Evolutionary conservation across 2,113 vertebrate species (phyloP).

Genomic region (Pelusios castaneus): DNA sequence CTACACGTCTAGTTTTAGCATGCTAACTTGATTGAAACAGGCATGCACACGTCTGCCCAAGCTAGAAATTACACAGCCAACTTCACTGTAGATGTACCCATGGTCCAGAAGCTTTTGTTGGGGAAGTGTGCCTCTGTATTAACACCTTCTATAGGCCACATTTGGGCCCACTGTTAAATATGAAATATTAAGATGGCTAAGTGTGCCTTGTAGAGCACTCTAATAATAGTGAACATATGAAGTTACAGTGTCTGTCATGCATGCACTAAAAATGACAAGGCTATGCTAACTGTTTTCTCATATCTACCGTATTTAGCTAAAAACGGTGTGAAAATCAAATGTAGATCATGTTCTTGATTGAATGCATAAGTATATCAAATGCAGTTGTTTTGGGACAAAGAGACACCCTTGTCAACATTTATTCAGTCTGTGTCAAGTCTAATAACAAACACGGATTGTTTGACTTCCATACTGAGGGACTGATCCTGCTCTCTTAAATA

Average conservation of each 20-base stretch:
- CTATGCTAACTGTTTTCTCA: not conserved
- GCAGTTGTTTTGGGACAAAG: not conserved
- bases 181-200: not conserved
- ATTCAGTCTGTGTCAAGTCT: conserved; percentile 31
- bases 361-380: not conserved
- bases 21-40: not conserved
- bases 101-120: not conserved
- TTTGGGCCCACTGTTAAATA: not conserved
- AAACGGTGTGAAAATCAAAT: not conserved
- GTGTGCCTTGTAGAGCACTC: too few relatives aligned
- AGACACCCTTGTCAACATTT: not conserved
- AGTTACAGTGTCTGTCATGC: not conserved
- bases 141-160: not conserved
- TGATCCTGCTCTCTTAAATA: not conserved
- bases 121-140: not conserved
- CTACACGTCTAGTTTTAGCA: not conserved
- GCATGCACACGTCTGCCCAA: not conserved
- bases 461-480: conserved; percentile 6
- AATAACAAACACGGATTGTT: conserved; percentile 44
- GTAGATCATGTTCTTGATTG: conserved; percentile 1
- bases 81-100: not conserved
- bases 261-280: not conserved
- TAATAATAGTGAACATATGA: not conserved
- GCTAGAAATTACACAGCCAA: not conserved
- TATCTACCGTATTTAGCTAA: not conserved